Evolutionary conservation across 2,113 vertebrate species (phyloP), one percentile per base, ranked within the genome.

Genomic region (Carassius gibelio): DNA sequence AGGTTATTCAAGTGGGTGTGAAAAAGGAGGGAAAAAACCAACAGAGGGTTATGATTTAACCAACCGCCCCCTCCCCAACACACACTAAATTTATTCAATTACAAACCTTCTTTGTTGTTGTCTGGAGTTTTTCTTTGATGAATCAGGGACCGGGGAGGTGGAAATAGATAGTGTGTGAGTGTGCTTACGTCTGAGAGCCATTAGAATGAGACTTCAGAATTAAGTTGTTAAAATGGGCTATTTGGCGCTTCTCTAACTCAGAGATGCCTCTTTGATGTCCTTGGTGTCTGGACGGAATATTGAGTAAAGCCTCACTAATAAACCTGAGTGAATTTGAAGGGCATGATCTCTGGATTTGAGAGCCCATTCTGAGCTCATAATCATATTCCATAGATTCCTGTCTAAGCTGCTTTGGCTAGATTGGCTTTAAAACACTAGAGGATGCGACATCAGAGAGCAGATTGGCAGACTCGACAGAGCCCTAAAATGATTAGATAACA

Each of bases 401-500:
- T 78, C 79, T 82, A 79, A 83, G 84, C 45, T 64, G 79, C 84
- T 85, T 77, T 82, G 30, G 38, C 26, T 81, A 68, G 45, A 57
- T 64, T 81, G 61, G 19, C 38, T 75, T 57, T 75, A 81, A 85
- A 61, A 68, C 69, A 82, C 75, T 64, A 52, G 48, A 71, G 83
- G 36, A 75, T 50, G 86, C 61, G 14, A 81, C 81, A 59, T 61
- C 42, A 74, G 81, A 83, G 68, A 83, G 34, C 81, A 59, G 81
- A 74, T 36, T 82, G 45, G 62, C 64, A 69, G 62, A 69, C 48
- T 48, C 30, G 68, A 83, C 59, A 50, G 38, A n/a, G 57, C 15
- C 50, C 21, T 30, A 76, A 71, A 72, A 45, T 82, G 76, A 87
- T 76, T 87, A 87, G 77, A 84, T 75, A 74, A 82, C 77, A 76